Conservation (phyloP, 2,113 vertebrate species). For the Micromys minutus region DNA sequence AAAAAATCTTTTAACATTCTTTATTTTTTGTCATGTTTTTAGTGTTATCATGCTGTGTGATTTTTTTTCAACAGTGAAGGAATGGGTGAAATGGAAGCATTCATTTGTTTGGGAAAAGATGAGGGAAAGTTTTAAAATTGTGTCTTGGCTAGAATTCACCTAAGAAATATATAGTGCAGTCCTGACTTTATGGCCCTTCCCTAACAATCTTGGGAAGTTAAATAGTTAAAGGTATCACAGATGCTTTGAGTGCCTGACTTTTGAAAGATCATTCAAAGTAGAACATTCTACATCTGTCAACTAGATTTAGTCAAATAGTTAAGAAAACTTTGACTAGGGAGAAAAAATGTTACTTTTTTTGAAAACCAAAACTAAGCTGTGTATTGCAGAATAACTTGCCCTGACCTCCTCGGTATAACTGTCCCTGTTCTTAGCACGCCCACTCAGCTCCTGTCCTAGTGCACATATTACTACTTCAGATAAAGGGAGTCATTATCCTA, state of each 20-base stretch:
- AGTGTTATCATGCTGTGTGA: not conserved
- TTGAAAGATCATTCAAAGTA: conserved; percentile 48
- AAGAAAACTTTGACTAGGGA: not conserved
- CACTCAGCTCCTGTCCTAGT: not conserved
- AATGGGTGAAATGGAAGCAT: not conserved
- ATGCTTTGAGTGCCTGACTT: not conserved
- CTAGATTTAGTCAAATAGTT: not conserved
- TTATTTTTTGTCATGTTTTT: not conserved
- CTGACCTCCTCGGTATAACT: not conserved
- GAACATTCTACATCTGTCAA: not conserved
- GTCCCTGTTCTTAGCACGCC: conserved; percentile 2
- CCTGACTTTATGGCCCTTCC: not conserved
- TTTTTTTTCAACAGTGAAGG: not conserved
- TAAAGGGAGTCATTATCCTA: conserved; percentile 75
- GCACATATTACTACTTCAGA: conserved; percentile 67
- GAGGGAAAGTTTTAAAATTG: not conserved
- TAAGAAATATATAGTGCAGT: not conserved
- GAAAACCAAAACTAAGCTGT: not conserved
- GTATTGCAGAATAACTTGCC: not conserved
- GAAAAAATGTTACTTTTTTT: not conserved
- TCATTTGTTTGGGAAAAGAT: not conserved
- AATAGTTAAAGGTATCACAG: conserved; percentile 2
- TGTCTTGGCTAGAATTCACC: not conserved
- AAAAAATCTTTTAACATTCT: not conserved
- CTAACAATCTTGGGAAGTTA: not conserved